Conservation (phyloP, 1,140 invertebrate species). For the Panagrolaimus sp. region DNA sequence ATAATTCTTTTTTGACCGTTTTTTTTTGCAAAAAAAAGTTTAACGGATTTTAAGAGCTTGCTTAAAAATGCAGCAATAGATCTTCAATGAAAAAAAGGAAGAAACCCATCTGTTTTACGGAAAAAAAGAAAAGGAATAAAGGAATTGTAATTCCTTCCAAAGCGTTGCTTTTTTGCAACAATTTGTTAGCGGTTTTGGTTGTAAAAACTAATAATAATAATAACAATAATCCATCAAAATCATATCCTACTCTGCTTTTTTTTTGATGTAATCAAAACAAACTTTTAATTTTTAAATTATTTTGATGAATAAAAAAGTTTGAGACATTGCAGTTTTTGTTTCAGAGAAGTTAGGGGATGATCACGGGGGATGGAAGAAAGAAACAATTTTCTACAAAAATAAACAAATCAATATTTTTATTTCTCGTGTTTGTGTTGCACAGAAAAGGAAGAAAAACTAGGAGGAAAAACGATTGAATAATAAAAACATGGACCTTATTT, state of each 20-base stretch:
- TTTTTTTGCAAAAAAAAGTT: too few relatives aligned
- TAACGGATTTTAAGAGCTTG: too few relatives aligned
- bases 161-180: too few relatives aligned
- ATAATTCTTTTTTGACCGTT: too few relatives aligned
- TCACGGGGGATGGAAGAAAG: constrained; percentile 4
- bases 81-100: too few relatives aligned
- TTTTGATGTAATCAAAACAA: constrained; percentile 91
- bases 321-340: constrained; percentile 91
- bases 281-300: constrained; percentile 88
- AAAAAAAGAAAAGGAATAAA: too few relatives aligned
- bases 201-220: too few relatives aligned
- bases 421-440: constrained; percentile 69
- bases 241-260: constrained; percentile 81
- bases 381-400: constrained; percentile 58
- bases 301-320: constrained; percentile 84
- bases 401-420: constrained; percentile 85
- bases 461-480: constrained; percentile 56
- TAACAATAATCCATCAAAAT: constrained; percentile 79
- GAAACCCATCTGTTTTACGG: too few relatives aligned
- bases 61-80: too few relatives aligned
- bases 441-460: constrained; percentile 33
- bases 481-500: too few relatives aligned
- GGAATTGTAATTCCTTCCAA: too few relatives aligned
- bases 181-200: too few relatives aligned
- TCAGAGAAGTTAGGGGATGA: constrained; percentile 74